phyloP scores from a whole-genome alignment of 2,113 vertebrate genomes.

The Gambusia holbrooki region DNA sequence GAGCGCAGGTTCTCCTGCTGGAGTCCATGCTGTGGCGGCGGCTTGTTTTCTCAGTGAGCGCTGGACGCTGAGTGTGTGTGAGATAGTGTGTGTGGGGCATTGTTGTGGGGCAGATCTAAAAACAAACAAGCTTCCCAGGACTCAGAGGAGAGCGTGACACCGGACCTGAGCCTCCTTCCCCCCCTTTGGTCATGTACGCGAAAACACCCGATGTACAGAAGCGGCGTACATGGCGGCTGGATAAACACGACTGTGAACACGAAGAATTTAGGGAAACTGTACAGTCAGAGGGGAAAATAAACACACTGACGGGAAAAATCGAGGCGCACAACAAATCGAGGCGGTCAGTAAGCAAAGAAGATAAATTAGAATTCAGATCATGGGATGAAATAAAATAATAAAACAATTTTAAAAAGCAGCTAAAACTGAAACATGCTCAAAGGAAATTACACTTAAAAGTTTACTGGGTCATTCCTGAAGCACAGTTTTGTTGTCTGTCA shows the following conservation, averaged over 20 bases:
- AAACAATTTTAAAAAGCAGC: neutral
- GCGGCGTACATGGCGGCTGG: conserved; percentile 22
- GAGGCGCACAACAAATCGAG: too few species aligned
- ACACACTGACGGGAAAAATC: conserved; percentile 64
- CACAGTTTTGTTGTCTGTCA: conserved; percentile 40
- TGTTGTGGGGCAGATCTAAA: conserved; percentile 70
- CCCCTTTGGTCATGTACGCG: conserved; percentile 15
- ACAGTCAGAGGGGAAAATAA: conserved; percentile 66
- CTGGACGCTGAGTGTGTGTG: conserved; percentile 37
- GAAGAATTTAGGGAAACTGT: conserved; percentile 64
- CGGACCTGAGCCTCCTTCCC: conserved; percentile 35
- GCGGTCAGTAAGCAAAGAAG: conserved; percentile 26
- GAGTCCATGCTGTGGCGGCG: conserved; percentile 71
- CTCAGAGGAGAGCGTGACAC: conserved; percentile 59
- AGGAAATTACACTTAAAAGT: conserved; percentile 22
- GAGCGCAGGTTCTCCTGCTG: conserved; percentile 69
- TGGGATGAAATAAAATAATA: neutral
- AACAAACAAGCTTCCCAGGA: conserved; percentile 74
- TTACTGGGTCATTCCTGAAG: conserved; percentile 22
- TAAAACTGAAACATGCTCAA: neutral
- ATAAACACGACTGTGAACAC: conserved; percentile 53
- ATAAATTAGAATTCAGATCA: neutral
- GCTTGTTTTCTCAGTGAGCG: conserved; percentile 76
- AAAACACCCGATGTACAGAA: conserved; percentile 47
- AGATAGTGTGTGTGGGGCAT: conserved; percentile 61